phyloP scores from a whole-genome alignment of 1,140 invertebrate genomes.

The Drosophila azteca region DNA sequence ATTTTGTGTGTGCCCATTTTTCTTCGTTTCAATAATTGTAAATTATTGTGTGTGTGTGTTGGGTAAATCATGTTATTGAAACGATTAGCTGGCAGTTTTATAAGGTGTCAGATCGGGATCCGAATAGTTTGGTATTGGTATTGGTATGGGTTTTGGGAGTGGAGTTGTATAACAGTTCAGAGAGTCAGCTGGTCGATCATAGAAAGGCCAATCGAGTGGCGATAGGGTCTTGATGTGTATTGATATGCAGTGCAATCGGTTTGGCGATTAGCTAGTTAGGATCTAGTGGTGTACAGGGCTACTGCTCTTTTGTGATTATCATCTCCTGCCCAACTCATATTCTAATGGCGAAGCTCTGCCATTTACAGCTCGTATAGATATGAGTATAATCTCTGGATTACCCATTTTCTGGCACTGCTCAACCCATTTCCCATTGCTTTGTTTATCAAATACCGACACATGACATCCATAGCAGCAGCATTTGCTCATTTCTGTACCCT shows the following conservation, averaged over 20 bases:
- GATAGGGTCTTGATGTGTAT: no score
- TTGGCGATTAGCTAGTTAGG: no score
- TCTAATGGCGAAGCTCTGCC: not conserved
- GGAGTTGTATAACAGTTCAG: constrained; percentile 20
- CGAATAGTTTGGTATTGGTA: not conserved
- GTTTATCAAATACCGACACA: constrained; percentile 13
- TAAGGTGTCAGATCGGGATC: constrained; percentile 50
- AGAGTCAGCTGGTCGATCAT: not conserved
- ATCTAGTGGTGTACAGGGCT: no score
- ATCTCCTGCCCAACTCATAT: no score
- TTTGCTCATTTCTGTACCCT: constrained; percentile 31
- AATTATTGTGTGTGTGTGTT: constrained; percentile 69
- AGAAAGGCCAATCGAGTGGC: not conserved
- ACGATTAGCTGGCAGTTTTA: constrained; percentile 76
- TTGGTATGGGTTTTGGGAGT: not conserved
- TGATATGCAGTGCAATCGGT: no score
- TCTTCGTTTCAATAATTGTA: constrained; percentile 75
- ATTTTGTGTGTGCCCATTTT: constrained; percentile 55
- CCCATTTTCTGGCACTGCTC: not conserved
- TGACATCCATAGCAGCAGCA: not conserved
- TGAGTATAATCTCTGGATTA: not conserved
- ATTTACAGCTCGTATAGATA: not conserved
- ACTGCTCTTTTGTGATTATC: no score
- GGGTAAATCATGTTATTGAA: constrained; percentile 79
- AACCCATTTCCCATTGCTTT: constrained; percentile 1